Conservation (phyloP, 2,888 invertebrate genomes). For the Oxyscelio sp. region DNA sequence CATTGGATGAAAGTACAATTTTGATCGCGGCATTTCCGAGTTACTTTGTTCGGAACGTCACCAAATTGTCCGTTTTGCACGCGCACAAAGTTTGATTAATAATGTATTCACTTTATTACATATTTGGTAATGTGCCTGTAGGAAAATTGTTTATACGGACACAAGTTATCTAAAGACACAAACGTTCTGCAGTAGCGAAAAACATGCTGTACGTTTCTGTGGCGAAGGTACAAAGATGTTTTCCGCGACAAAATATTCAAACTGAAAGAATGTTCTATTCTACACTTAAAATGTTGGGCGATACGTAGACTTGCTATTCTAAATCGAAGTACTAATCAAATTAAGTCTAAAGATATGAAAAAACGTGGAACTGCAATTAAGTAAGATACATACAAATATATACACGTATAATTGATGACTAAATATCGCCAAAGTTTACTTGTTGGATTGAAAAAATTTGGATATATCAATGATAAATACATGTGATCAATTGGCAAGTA, state of each 20-base stretch:
- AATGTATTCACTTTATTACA: conserved; percentile 1
- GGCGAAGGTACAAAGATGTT: conserved; percentile 19
- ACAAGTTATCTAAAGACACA: conserved; percentile 3
- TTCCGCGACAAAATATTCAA: conserved; percentile 29
- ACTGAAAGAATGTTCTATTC: conserved; percentile 75
- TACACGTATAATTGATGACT: conserved; percentile 67
- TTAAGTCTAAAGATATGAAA: conserved; percentile 65
- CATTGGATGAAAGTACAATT: conserved; percentile 79
- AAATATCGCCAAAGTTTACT: conserved; percentile 70
- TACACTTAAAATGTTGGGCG: conserved; percentile 74
- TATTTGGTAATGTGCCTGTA: neutral
- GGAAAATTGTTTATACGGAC: neutral
- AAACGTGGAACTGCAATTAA: conserved; percentile 67
- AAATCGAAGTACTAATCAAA: conserved; percentile 76
- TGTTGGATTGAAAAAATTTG: conserved; percentile 57
- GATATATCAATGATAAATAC: conserved; percentile 70
- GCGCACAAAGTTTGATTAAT: conserved; percentile 60
- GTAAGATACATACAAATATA: conserved; percentile 70
- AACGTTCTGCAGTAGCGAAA: conserved; percentile 16
- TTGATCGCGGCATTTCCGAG: conserved; percentile 13
- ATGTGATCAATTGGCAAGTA: conserved; percentile 70
- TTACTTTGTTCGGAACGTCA: conserved; percentile 28
- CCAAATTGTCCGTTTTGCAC: conserved; percentile 77
- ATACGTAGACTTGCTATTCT: conserved; percentile 77
- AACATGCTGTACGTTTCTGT: conserved; percentile 18